Base-by-base conservation (phyloP, 2,797 vertebrate genomes). In the Dicrostonyx torquatus region DNA sequence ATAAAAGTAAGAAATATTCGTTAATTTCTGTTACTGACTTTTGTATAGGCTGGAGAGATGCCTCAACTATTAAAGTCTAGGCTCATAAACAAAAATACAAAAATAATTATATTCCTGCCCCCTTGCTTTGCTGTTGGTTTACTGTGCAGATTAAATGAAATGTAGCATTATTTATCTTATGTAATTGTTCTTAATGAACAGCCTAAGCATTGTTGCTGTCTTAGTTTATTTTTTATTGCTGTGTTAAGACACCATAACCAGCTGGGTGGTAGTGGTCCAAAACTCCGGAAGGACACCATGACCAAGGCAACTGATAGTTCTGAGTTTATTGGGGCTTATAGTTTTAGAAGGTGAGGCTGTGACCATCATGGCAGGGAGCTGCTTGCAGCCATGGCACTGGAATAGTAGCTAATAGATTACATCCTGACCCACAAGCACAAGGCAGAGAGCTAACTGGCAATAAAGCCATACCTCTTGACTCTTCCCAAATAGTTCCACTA, bases 131-230 rank as follows among this genome's bases (percentile, higher is more conserved):
- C 92, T n/a, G 9, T 92, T 88, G 24, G 31, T 72, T 94, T 92
- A 68, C 78, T 90, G 40, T 83, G 4, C 40, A 90, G 60, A 82
- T 77, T 88, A 79, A 79, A 73, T 96, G 53, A 95, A 91, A 75
- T 80, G 40, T 48, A 85, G 18, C 43, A 87, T 87, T 68, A 43
- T 82, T 87, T 96, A 85, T 53, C 93, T 94, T 85, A 88, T 83
- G n/a, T 84, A 24, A 62, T 55, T 91, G 20, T 58, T 80, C 26
- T 70, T 91, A 88, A 40, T 93, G 43, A 50, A 11, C 15, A 68
- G 18, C 89, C 29, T 64, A 92, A 92, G 78, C 66, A 90, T 62
- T 92, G 40, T 83, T 83, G 40, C 80, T 31, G 15, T 45, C 26
- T 64, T 43, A 48, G 26, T 48, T 76, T 43, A 26, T 83, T 83